Conservation (phyloP, 1,140 invertebrate genomes). For the Euborellia annulipes region DNA sequence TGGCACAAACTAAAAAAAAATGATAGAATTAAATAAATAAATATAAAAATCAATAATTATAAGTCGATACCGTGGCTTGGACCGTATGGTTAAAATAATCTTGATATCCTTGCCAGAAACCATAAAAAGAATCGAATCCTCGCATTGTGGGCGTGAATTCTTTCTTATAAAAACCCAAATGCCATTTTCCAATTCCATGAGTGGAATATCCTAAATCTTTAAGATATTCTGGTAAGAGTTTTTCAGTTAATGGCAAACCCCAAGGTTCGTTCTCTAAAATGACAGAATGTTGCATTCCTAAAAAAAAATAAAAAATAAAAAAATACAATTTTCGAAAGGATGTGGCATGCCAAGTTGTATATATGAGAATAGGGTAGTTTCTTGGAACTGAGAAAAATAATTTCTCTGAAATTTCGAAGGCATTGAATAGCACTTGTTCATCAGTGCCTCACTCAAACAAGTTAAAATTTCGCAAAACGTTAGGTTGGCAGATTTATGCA, state of each 20-base stretch:
- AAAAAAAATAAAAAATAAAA: too few species aligned
- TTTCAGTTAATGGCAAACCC: slow-evolving; percentile 51
- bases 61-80: slow-evolving; percentile 38
- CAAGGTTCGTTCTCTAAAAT: slow-evolving; percentile 54
- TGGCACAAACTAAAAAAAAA: neutral
- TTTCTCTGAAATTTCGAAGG: too few species aligned
- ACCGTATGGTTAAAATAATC: slow-evolving; percentile 65
- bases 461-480: too few species aligned
- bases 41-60: too few species aligned
- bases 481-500: too few species aligned
- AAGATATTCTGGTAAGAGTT: slow-evolving; percentile 58
- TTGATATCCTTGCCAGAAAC: slow-evolving; percentile 65
- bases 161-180: slow-evolving; percentile 53
- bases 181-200: slow-evolving; percentile 82
- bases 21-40: too few species aligned
- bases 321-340: too few species aligned
- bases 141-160: slow-evolving; percentile 59
- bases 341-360: too few species aligned
- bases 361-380: too few species aligned
- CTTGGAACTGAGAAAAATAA: too few species aligned
- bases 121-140: slow-evolving; percentile 77
- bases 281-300: slow-evolving; percentile 65
- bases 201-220: slow-evolving; percentile 61
- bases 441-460: too few species aligned
- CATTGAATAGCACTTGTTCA: too few species aligned